Evolutionary conservation across 2,113 vertebrate genomes (phyloP).

Genomic region (Ailuropoda melanoleuca): DNA sequence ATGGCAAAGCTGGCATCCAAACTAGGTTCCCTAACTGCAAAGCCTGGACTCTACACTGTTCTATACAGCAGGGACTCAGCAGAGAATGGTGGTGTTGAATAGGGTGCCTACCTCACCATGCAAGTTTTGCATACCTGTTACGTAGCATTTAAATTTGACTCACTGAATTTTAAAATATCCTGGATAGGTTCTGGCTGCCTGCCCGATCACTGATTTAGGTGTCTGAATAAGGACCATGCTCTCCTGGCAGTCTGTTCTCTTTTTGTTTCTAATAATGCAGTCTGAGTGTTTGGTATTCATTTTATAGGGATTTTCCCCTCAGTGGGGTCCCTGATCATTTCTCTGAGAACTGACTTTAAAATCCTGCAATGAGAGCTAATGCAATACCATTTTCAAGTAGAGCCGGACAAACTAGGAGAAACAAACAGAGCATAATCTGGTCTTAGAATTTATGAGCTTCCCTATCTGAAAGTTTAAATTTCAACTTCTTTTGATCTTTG

Average conservation of each 20-base stretch:
- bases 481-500: conserved; percentile 50
- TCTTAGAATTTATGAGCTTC: conserved; percentile 39
- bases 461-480: conserved; percentile 56
- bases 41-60: neutral
- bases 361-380: neutral
- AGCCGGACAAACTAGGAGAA: neutral
- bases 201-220: neutral
- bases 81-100: neutral
- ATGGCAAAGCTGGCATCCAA: neutral
- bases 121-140: neutral
- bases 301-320: neutral
- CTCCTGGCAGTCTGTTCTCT: neutral
- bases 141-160: neutral
- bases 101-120: neutral
- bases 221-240: neutral
- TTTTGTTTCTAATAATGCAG: neutral
- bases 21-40: neutral
- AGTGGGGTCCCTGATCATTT: neutral
- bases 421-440: neutral
- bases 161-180: neutral
- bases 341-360: conserved; percentile 33
- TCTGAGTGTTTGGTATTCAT: neutral
- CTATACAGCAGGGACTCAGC: neutral
- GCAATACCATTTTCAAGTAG: neutral
- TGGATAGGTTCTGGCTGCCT: neutral